Evolutionary conservation across 2,113 vertebrate species (phyloP).

Genomic region (Calyptomena viridis): DNA sequence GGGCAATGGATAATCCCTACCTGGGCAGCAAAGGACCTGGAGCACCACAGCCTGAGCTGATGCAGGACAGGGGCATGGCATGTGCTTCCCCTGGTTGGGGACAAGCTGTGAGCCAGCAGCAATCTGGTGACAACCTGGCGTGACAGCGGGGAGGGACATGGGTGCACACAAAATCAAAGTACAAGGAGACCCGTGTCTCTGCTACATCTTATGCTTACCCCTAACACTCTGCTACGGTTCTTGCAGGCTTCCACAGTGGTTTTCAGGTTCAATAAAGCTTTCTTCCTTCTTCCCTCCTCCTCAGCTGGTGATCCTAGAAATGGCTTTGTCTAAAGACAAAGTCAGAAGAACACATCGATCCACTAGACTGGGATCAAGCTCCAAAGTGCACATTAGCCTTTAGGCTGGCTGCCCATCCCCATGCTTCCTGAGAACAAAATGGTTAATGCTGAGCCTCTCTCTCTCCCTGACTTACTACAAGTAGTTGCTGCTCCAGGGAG

Average conservation of each 20-base stretch:
- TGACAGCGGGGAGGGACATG: not conserved
- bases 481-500: not conserved
- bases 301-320: not conserved
- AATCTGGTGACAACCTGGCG: accelerated
- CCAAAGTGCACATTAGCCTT: not conserved
- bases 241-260: not conserved
- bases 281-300: not conserved
- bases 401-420: not conserved
- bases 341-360: not conserved
- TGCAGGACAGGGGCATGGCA: not conserved
- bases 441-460: not conserved
- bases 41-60: no score
- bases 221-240: accelerated
- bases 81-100: accelerated
- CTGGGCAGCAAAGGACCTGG: not conserved
- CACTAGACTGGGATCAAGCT: not conserved
- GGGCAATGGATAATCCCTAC: not conserved
- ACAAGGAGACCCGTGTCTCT: not conserved
- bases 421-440: not conserved
- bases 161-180: not conserved
- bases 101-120: not conserved
- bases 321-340: not conserved
- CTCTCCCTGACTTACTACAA: not conserved
- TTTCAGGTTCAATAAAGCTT: not conserved
- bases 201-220: not conserved